Conservation (phyloP, 2,113 vertebrate species). For the Dasyprocta punctata region DNA sequence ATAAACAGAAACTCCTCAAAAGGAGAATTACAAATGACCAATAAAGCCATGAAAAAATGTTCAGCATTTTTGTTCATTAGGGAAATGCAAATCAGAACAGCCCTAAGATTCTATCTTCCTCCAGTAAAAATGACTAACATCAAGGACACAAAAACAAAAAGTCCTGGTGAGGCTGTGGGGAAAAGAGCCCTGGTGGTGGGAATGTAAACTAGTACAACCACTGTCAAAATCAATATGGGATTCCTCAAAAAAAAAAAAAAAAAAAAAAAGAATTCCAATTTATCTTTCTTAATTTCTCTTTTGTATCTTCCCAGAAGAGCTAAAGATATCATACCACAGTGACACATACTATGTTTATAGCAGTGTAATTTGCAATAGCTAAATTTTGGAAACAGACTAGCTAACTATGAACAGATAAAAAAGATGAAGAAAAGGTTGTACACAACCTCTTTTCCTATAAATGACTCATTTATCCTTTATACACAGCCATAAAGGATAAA, state of each 20-base stretch:
- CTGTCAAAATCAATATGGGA: not conserved
- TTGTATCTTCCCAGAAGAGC: not conserved
- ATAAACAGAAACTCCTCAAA: not conserved
- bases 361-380: not conserved
- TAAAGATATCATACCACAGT: not conserved
- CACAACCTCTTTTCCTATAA: no score
- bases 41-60: not conserved
- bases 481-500: not conserved
- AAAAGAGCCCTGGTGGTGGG: not conserved
- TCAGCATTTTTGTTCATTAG: not conserved
- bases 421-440: not conserved
- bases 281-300: not conserved
- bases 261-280: not conserved
- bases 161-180: not conserved
- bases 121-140: not conserved
- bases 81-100: not conserved
- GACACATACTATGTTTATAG: not conserved
- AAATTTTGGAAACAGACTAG: not conserved
- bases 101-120: not conserved
- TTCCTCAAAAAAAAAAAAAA: not conserved
- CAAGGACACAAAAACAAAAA: not conserved
- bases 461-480: no score
- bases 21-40: not conserved
- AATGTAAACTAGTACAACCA: not conserved
- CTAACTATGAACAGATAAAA: not conserved